A percentile compares a stretch with the other conserved stretches of the same genome.
phyloP scores from a whole-genome alignment of 2,113 vertebrate genomes.

The Pollachius pollachius region DNA sequence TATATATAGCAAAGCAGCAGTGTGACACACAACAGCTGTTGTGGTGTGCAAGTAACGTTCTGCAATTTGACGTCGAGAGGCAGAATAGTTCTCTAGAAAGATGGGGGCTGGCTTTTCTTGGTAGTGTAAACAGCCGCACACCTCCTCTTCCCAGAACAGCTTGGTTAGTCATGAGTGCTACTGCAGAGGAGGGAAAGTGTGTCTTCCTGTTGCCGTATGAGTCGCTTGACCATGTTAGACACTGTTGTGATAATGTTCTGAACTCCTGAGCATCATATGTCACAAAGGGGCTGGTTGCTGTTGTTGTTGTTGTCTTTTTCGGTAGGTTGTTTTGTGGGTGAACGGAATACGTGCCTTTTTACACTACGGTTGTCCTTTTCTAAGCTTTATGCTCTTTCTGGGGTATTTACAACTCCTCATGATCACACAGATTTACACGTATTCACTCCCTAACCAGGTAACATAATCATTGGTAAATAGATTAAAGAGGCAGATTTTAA shows the following conservation, averaged over 20 bases:
- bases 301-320: background rate
- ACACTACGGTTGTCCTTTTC: background rate
- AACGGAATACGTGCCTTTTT: background rate
- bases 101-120: conserved; percentile 55
- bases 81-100: conserved; percentile 18
- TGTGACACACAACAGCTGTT: too few species aligned
- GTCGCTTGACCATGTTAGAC: conserved; percentile 55
- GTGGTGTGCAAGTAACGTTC: too few species aligned
- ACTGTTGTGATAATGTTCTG: conserved; percentile 10
- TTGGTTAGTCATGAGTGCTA: conserved; percentile 68
- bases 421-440: background rate
- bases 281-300: background rate
- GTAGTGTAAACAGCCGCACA: conserved; percentile 60
- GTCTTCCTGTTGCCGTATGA: conserved; percentile 62
- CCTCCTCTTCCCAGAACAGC: conserved; percentile 75
- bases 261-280: conserved; percentile 8
- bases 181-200: conserved; percentile 63
- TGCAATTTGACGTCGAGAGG: too few species aligned
- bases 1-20: too few species aligned
- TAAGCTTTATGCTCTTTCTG: conserved; percentile 22
- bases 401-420: background rate
- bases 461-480: background rate
- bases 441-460: background rate
- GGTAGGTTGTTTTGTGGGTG: background rate
- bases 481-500: background rate